Evolutionary conservation across 2,888 invertebrate genomes (phyloP).

Genomic region (Rotaria sp.): DNA sequence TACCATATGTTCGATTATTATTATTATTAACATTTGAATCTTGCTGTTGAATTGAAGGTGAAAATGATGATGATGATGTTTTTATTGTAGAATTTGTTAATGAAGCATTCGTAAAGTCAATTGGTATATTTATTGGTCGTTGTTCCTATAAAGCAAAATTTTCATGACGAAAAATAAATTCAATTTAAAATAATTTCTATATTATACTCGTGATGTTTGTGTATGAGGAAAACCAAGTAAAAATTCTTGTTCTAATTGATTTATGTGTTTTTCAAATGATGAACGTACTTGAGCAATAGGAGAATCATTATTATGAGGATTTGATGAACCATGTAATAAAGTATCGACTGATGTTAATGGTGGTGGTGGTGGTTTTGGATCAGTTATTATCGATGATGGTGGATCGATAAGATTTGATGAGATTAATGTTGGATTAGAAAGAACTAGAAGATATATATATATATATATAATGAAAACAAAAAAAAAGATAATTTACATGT

Average conservation of each 20-base stretch:
- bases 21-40: neutral
- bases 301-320: neutral
- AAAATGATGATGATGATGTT: neutral
- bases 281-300: neutral
- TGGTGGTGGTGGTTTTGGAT: neutral
- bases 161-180: too few relatives aligned
- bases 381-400: neutral
- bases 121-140: neutral
- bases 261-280: constrained; percentile 3
- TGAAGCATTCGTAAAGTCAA: neutral
- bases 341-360: neutral
- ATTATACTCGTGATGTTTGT: neutral
- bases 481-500: neutral
- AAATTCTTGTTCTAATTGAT: neutral
- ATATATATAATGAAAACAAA: neutral
- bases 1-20: neutral
- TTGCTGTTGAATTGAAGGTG: neutral
- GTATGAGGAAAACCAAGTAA: neutral
- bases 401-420: neutral
- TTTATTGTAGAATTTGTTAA: neutral
- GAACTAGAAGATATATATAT: neutral
- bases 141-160: neutral
- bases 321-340: neutral
- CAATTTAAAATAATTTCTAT: too few relatives aligned
- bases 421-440: neutral